Evolutionary conservation across 2,888 invertebrate species (phyloP), one percentile per base, ranked within the genome.

Genomic region (Apamea epomidion): DNA sequence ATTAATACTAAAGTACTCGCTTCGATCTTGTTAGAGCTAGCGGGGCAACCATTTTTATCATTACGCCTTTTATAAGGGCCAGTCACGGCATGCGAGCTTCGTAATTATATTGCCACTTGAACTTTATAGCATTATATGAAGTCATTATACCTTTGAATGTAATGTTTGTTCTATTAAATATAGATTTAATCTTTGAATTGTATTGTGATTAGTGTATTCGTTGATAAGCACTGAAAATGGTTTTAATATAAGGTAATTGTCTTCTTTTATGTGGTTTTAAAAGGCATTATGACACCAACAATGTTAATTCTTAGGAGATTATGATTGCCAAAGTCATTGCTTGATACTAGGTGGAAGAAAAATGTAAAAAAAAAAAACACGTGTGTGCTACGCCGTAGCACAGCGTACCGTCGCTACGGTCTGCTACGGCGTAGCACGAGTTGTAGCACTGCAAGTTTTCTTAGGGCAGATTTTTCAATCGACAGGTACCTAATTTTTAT

Each of bases 21-120:
- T 92, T 86, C 82, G 85, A 91, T 89, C 90, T 90, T 88, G 91
- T 91, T 90, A 89, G 87, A 87, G 85, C 76, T 86, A 81, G 88
- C 80, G 76, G 82, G 83, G 87, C 86, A 75, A 83, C 86, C 85
- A 81, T 89, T 91, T 91, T 91, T 91, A 92, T 92, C 89, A 90
- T 87, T 86, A 84, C 78, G 78, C 84, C 76, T 89, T 88, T 93
- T 94, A 94, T 93, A 93, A 91, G 92, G 85, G 71, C 74, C 74
- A 91, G 93, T 94, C 94, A 93, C 94, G 93, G 78, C 88, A 92
- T 84, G 86, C 88, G 37, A 87, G 78, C 71, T 76, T 81, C 62
- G 74, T 87, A 83, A 89, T 86, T 87, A 88, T 73, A 80, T 81
- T 77, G 78, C 82, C 78, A 84, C 80, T 84, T 80, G 74, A 80